phyloP scores from a whole-genome alignment of 2,113 vertebrate species.

The Orientallactaga bullata region DNA sequence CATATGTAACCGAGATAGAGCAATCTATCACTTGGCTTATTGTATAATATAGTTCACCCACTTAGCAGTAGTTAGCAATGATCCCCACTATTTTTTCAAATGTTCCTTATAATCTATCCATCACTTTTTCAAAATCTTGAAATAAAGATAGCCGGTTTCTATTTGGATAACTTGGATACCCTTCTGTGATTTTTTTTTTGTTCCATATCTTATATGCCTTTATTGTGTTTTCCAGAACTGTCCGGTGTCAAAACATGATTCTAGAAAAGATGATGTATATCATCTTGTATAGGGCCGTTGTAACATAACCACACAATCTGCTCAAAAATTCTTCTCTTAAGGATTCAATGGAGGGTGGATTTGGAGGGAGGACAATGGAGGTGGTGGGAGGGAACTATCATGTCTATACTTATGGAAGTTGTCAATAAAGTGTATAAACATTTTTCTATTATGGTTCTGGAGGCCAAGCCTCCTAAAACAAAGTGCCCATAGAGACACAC shows the following conservation, averaged over 20 bases:
- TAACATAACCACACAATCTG: too few relatives aligned
- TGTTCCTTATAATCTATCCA: too few relatives aligned
- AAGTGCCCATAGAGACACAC: neutral
- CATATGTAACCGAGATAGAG: neutral
- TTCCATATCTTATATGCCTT: neutral
- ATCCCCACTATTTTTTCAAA: too few relatives aligned
- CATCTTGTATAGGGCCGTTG: neutral
- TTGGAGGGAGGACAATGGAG: too few relatives aligned
- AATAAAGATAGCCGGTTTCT: too few relatives aligned
- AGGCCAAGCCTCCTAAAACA: neutral
- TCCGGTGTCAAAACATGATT: neutral
- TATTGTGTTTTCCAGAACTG: neutral
- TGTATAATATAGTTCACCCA: neutral
- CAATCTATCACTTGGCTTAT: neutral
- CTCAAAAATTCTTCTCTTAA: too few relatives aligned
- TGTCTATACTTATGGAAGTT: too few relatives aligned
- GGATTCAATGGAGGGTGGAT: too few relatives aligned
- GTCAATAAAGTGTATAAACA: too few relatives aligned
- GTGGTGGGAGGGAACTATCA: too few relatives aligned
- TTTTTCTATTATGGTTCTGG: neutral
- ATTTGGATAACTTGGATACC: neutral
- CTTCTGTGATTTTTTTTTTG: neutral
- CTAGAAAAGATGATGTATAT: too few relatives aligned
- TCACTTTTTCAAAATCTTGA: too few relatives aligned
- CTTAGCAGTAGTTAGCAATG: neutral